Evolutionary conservation across 2,888 invertebrate species (phyloP).

Genomic region (Diplazon laetatorius): DNA sequence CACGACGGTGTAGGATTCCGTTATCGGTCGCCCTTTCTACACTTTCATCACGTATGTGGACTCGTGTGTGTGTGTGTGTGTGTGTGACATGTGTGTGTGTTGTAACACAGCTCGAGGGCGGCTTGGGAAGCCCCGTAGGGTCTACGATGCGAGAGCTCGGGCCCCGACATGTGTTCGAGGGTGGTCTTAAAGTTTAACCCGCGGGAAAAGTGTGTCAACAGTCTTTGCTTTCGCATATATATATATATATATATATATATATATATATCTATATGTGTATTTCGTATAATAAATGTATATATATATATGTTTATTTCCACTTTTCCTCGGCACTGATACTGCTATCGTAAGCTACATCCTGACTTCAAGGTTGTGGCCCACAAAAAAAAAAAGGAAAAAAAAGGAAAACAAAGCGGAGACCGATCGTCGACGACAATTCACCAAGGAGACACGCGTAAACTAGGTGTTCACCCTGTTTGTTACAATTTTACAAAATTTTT

Average conservation of each 20-base stretch:
- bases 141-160: conserved; percentile 44
- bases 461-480: too few species aligned
- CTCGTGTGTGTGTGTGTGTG: conserved; percentile 27
- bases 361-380: neutral
- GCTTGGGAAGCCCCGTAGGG: conserved; percentile 59
- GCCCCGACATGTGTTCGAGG: conserved; percentile 54
- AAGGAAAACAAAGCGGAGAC: too few species aligned
- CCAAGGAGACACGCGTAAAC: too few species aligned
- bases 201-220: conserved; percentile 62
- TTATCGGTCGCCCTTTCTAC: neutral
- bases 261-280: neutral
- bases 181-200: conserved; percentile 63
- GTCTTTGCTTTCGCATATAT: conserved; percentile 39
- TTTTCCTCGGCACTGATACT: too few species aligned
- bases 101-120: conserved; percentile 41
- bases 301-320: neutral
- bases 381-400: too few species aligned
- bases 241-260: conserved; percentile 8
- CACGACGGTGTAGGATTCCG: conserved; percentile 26
- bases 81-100: conserved; percentile 21
- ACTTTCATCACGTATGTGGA: neutral
- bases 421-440: too few species aligned
- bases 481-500: too few species aligned
- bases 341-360: neutral
- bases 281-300: neutral